Conservation (phyloP, 2,113 vertebrate genomes). For the Gymnorhina tibicen region DNA sequence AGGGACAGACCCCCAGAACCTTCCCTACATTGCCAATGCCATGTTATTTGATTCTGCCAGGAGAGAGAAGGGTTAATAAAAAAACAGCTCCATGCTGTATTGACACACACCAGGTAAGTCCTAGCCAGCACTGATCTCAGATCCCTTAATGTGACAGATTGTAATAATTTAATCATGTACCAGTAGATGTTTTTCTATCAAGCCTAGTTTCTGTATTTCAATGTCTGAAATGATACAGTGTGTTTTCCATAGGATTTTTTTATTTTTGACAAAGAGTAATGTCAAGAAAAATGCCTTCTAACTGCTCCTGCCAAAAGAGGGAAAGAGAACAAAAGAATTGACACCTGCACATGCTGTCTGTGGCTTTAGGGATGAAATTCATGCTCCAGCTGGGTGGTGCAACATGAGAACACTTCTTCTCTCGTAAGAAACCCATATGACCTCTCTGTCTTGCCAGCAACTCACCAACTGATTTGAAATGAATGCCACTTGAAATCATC, state of each 20-base stretch:
- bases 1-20: not conserved
- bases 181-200: not conserved
- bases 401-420: not conserved
- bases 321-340: not conserved
- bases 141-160: not conserved
- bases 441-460: not conserved
- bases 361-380: not conserved
- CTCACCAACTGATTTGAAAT: not conserved
- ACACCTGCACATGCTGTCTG: not conserved
- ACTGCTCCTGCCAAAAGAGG: not conserved
- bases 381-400: not conserved
- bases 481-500: not conserved
- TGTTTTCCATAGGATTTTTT: not conserved
- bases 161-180: constrained; percentile 2
- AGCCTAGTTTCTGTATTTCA: not conserved
- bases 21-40: not conserved
- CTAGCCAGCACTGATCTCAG: not conserved
- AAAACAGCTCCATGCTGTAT: not conserved
- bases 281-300: not conserved
- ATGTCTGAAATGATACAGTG: not conserved
- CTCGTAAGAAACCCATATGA: not conserved
- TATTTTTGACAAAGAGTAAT: not conserved
- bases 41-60: not conserved
- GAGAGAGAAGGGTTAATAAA: not conserved
- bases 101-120: not conserved